Base-by-base conservation (phyloP, 2,797 vertebrate species). In the Melanotaenia maccullochi region DNA sequence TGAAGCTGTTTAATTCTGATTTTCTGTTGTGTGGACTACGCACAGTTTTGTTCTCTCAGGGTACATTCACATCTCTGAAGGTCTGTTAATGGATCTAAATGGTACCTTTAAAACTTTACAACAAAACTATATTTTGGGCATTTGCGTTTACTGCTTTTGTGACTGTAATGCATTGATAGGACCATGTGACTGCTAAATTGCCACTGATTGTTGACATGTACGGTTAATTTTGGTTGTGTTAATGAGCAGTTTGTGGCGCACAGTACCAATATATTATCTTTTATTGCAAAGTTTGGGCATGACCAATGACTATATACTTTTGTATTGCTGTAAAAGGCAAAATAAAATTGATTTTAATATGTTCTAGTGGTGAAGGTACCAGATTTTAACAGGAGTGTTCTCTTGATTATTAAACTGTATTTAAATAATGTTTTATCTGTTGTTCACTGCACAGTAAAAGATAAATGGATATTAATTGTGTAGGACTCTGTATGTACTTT, bases 1-100 rank as follows among this genome's bases (percentile, higher is more conserved):
- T 56, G 44, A 47, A 59, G 64, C 9, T 74, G 32, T 78, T 80
- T 9, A 65, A 74, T 71, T 68, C n/a, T 63, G 35, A 16, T 80
- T 75, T 82, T 57, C 60, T 76, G 28, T 75, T 68, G 51, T n/a
- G 51, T 67, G 40, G 70, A 57, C 56, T 12, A 65, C 49, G 74
- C 54, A 76, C 40, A 65, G 68, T 82, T 88, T 76, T 60, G 80
- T 92, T 90, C 68, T 85, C 89, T 91, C 89, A 89, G 88, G 86
- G 76, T 78, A 85, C 51, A 60, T 40, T 67, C 42, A 44, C 69
- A 65, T 84, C 73, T 75, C 58, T 58, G 58, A 72, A 57, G 32
- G 36, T 71, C 58, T 71, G 1, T 49, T 52, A 35, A 16, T 60
- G 30, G 56, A 81, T 44, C 55, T 25, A n/a, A 60, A 78, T 25